Evolutionary conservation across 2,113 vertebrate genomes (phyloP), one percentile per base, ranked within the genome.

Genomic region (Fukomys damarensis): DNA sequence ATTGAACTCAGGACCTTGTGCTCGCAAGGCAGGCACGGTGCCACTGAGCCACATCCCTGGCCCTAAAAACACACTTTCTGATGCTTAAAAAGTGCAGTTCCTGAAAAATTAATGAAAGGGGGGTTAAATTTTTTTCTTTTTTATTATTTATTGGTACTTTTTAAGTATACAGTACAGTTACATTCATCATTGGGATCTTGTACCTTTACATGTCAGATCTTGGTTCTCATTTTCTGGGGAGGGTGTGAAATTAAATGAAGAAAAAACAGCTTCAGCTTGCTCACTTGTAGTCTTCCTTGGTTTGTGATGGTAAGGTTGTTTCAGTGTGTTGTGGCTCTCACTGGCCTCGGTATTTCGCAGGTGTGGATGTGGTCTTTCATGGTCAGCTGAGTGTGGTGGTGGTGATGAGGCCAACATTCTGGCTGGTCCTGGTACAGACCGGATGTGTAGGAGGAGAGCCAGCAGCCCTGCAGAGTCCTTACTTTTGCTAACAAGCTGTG

Each of bases 201-300:
- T n/a, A n/a, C n/a, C n/a, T n/a, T n/a, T n/a, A n/a, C n/a, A n/a
- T n/a, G n/a, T n/a, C n/a, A n/a, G n/a, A n/a, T n/a, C n/a, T n/a
- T n/a, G n/a, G n/a, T n/a, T n/a, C n/a, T n/a, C n/a, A n/a, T n/a
- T n/a, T n/a, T n/a, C n/a, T n/a, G n/a, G n/a, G n/a, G n/a, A n/a
- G n/a, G n/a, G n/a, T n/a, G n/a, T n/a, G n/a, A 16, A 92, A 68
- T 72, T 56, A 96, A 52, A 66, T 77, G 79, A 89, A 66, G 22
- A 59, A 86, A 68, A 77, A 80, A 16, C 70, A 41, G 46, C 72
- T 70, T 35, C 43, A 77, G 26, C 65, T 81, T 66, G 52, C 13
- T 87, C 93, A 54, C 86, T 66, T 88, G 2, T 30, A 46, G 93
- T 91, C 82, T 89, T 87, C 92, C 52, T 77, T 90, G 81, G 58